These are phyloP conservation scores for Pandemis cinnamomeana DNA, from an alignment of 2,888 invertebrate species.

Conservation along the genomic window DNA sequence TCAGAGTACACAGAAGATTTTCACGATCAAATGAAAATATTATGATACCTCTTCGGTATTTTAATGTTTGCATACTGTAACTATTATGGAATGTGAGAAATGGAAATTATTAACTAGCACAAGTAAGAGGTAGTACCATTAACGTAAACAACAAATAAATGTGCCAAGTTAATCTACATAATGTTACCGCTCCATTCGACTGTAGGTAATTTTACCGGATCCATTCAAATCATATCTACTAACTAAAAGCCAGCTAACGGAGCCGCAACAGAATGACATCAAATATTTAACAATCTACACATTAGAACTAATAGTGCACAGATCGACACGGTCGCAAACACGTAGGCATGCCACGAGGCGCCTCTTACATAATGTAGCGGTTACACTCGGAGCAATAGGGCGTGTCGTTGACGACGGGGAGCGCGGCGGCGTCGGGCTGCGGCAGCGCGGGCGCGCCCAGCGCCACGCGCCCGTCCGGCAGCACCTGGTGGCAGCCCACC, in stretches of 20 bases:
- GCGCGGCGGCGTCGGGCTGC: conserved; percentile 58
- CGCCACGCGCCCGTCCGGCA: conserved; percentile 80
- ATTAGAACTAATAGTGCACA: conserved; percentile 70
- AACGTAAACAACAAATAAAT: conserved; percentile 21
- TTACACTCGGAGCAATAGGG: conserved; percentile 93
- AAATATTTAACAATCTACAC: conserved; percentile 64
- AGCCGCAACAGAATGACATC: conserved; percentile 61
- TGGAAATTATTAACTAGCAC: conserved; percentile 31
- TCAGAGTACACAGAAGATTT: conserved; percentile 10
- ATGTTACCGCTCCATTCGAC: conserved; percentile 51
- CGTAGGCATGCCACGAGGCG: conserved; percentile 76
- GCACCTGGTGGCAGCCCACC: conserved; percentile 82
- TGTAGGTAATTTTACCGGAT: conserved; percentile 37
- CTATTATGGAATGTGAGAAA: conserved; percentile 17
- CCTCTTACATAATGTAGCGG: conserved; percentile 94
- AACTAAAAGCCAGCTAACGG: conserved; percentile 45
- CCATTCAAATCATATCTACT: background rate
- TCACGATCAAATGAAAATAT: background rate
- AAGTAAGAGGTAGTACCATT: conserved; percentile 9
- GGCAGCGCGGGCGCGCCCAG: conserved; percentile 69
- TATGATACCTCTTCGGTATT: background rate
- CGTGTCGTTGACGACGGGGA: conserved; percentile 82
- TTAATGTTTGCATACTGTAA: conserved; percentile 14
- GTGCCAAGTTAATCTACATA: conserved; percentile 45
- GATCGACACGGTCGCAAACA: conserved; percentile 84